Evolutionary conservation across 2,113 vertebrate genomes (phyloP).

Genomic region (Corvus moneduloides): DNA sequence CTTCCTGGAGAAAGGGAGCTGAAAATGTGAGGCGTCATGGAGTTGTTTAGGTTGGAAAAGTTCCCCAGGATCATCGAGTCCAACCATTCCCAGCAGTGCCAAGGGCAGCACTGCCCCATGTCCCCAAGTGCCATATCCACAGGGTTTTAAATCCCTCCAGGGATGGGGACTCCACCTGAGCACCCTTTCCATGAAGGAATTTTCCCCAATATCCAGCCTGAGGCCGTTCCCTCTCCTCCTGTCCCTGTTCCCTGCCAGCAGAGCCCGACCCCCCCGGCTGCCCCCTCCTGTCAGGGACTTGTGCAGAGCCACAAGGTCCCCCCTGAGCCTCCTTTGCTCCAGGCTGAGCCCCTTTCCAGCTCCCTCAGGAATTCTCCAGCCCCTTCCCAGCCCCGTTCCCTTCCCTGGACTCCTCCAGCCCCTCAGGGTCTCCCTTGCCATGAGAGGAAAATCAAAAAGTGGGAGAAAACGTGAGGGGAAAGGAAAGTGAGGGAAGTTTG

Average conservation of each 20-base stretch:
- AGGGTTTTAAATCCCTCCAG: neutral
- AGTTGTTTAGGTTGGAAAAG: neutral
- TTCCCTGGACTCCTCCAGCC: too few relatives aligned
- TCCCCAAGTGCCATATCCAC: neutral
- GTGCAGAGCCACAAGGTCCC: too few relatives aligned
- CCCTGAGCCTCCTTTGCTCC: too few relatives aligned
- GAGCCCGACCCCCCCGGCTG: neutral
- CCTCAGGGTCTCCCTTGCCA: too few relatives aligned
- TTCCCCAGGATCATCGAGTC: accelerated
- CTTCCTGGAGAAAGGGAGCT: accelerated
- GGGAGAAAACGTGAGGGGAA: too few relatives aligned
- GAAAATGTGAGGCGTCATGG: accelerated
- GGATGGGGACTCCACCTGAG: neutral
- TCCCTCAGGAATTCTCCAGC: too few relatives aligned
- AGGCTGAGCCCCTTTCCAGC: too few relatives aligned
- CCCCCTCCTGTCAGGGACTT: neutral
- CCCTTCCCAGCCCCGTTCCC: too few relatives aligned
- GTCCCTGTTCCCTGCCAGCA: neutral
- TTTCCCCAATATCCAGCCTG: neutral
- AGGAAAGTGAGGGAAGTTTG: too few relatives aligned
- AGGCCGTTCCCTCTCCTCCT: neutral
- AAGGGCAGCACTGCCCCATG: neutral
- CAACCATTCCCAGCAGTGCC: neutral
- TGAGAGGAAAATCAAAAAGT: too few relatives aligned
- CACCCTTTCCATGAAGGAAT: neutral